Conservation (phyloP, 1,140 invertebrate genomes). For the Charaxes varanes region DNA sequence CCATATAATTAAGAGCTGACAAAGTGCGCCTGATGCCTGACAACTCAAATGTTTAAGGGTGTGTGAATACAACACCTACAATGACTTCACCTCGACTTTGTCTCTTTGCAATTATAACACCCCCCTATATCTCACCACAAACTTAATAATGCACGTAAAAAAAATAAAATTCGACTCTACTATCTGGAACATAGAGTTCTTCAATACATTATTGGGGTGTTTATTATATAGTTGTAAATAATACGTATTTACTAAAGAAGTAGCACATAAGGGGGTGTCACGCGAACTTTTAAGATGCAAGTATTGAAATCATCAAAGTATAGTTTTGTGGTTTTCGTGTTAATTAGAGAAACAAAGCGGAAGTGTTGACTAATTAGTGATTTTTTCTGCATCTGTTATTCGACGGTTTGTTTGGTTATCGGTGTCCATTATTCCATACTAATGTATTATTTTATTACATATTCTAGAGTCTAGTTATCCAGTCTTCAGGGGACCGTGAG, state of each 20-base stretch:
- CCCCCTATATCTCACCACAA: constrained; percentile 46
- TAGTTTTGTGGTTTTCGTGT: constrained; percentile 13
- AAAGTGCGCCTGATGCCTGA: constrained; percentile 52
- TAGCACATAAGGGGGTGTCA: constrained; percentile 31
- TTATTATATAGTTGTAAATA: constrained; percentile 8
- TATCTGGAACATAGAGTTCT: background rate
- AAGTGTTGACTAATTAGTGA: constrained; percentile 11
- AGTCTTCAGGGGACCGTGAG: too few relatives aligned
- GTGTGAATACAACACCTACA: constrained; percentile 61
- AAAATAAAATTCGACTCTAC: constrained; percentile 18
- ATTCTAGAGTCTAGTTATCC: too few relatives aligned
- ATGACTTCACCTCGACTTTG: constrained; percentile 65
- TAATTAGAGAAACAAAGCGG: constrained; percentile 22
- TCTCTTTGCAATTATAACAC: constrained; percentile 67
- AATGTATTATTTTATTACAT: too few relatives aligned
- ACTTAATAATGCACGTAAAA: constrained; percentile 16
- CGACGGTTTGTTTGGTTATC: too few relatives aligned
- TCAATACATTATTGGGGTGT: background rate
- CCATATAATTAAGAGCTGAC: constrained; percentile 52
- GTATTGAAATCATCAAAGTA: constrained; percentile 17
- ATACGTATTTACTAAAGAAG: constrained; percentile 31
- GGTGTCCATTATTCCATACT: background rate
- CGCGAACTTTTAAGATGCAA: constrained; percentile 27
- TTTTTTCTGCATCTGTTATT: too few relatives aligned
- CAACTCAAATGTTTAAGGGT: constrained; percentile 61